Conservation (phyloP, 2,888 invertebrate genomes). For the Andrena trimmerana region DNA sequence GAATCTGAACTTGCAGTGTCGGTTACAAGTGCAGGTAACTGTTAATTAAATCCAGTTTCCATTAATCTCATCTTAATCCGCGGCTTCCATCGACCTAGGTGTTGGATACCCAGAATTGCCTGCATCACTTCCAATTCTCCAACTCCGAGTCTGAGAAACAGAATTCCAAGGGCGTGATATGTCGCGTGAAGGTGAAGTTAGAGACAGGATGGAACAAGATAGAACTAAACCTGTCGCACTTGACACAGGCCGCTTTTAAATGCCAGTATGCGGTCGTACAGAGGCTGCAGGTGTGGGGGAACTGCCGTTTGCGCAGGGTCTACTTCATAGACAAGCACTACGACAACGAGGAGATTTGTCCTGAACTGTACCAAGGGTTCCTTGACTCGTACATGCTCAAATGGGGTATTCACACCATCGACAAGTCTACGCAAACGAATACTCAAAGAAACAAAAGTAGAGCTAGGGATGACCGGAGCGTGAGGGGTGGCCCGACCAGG, state of each 20-base stretch:
- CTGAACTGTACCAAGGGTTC: slow-evolving; percentile 76
- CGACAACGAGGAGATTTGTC: slow-evolving; percentile 72
- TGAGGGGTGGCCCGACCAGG: not conserved
- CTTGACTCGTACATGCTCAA: slow-evolving; percentile 80
- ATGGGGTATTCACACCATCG: slow-evolving; percentile 76
- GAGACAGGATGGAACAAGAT: slow-evolving; percentile 98
- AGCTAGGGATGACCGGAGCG: not conserved
- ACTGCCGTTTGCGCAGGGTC: slow-evolving; percentile 95
- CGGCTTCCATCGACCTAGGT: slow-evolving; percentile 55
- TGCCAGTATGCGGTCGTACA: slow-evolving; percentile 96
- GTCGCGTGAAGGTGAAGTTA: slow-evolving; percentile 97
- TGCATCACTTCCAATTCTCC: slow-evolving; percentile 83
- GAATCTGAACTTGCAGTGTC: slow-evolving; percentile 97
- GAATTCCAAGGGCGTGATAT: slow-evolving; percentile 95
- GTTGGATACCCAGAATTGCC: slow-evolving; percentile 71
- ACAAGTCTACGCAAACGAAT: slow-evolving; percentile 77
- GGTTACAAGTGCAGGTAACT: slow-evolving; percentile 96
- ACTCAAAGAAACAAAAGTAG: slow-evolving; percentile 34
- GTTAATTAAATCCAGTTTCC: not conserved
- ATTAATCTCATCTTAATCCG: not conserved
- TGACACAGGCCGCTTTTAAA: slow-evolving; percentile 95
- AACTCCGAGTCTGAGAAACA: slow-evolving; percentile 95
- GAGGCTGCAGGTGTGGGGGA: slow-evolving; percentile 96
- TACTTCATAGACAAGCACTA: slow-evolving; percentile 90
- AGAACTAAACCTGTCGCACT: slow-evolving; percentile 96